A percentile compares a stretch with the other conserved stretches of the same genome.
These are phyloP conservation scores for Agrotis clavis DNA, from an alignment of 2,888 invertebrate genomes.

Conservation along the genomic window DNA sequence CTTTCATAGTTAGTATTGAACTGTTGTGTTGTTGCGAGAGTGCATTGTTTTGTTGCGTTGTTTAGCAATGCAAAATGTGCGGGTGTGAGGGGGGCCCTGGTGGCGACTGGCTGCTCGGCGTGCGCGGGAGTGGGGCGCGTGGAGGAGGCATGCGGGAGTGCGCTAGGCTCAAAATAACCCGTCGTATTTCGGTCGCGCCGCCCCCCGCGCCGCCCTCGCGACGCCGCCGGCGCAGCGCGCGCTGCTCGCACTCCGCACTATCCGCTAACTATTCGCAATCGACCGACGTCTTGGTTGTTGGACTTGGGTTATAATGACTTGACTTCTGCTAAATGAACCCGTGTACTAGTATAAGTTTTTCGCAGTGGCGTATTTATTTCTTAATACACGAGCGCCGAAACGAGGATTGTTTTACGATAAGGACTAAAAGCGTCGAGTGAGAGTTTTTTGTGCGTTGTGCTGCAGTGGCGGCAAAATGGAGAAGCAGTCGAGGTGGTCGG, in stretches of 20 bases:
- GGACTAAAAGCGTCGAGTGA: conserved; percentile 88
- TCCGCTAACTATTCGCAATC: conserved; percentile 97
- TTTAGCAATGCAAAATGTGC: conserved; percentile 70
- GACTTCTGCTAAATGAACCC: conserved; percentile 93
- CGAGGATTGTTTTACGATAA: conserved; percentile 80
- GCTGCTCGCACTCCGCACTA: conserved; percentile 91
- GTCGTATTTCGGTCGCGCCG: conserved; percentile 88
- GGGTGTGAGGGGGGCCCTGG: conserved; percentile 57
- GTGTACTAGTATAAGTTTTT: conserved; percentile 90
- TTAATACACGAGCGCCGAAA: conserved; percentile 82
- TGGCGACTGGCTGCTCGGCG: conserved; percentile 16
- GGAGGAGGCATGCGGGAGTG: conserved; percentile 80
- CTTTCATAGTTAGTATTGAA: conserved; percentile 15
- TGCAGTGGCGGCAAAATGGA: conserved; percentile 92
- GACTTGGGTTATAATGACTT: conserved; percentile 95
- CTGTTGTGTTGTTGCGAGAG: conserved; percentile 26
- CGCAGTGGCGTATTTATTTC: conserved; percentile 88
- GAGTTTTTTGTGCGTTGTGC: conserved; percentile 88
- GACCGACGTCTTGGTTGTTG: conserved; percentile 97
- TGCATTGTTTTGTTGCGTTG: conserved; percentile 58
- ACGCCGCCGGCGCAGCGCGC: conserved; percentile 79
- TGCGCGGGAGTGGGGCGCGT: conserved; percentile 61
- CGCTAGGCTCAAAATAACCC: conserved; percentile 88
- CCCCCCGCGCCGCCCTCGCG: conserved; percentile 76
- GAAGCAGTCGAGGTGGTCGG: conserved; percentile 93